Evolutionary conservation across 1,140 invertebrate species (phyloP), one percentile per base, ranked within the genome.

Genomic region (Lasaia peninsularis): DNA sequence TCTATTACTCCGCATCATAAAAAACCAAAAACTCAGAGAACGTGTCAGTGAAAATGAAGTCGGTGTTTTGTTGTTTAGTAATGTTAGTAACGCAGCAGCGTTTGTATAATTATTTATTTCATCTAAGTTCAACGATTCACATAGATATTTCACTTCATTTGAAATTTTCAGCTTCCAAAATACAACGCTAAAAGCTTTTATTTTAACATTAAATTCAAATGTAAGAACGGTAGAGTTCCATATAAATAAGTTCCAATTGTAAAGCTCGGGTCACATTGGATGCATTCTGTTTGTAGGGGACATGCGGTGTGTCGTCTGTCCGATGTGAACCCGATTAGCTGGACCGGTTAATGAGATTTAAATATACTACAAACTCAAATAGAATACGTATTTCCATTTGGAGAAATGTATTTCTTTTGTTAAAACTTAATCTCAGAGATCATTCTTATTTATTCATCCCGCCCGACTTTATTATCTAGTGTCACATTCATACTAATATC

Each of bases 241-340:
- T 55, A 37, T 55, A 44, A 55, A 40, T 55, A 31, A 28, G 21
- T 28, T 28, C 21, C 14, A 21, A 37, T 21, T 44, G 35, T 14
- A 55, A 55, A 55, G 53, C 16, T 44, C 53, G 9, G 21, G 40
- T 40, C 35, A 32, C 53, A 55, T 55, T 44, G 53, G 21, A 55
- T 44, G 53, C 53, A n/a, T n/a, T n/a, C n/a, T 32, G 53, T 40
- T 54, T 48, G 40, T 48, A 11, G 20, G 40, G 18, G 20, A 21
- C 40, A 48, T 55, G 53, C 21, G 53, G 21, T 31, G 11, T 55
- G 53, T 48, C 35, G 37, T 40, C n/a, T 8, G 35, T 16, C 31
- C 52, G 18, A 44, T 28, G 21, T 55, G 40, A 54, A 31, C 37
- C 24, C 40, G 18, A 48, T 48, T 48, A 48, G 40, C 40, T 48